These are phyloP conservation scores for Microcaecilia unicolor DNA, from an alignment of 2,797 vertebrate genomes.

Conservation along the genomic window DNA sequence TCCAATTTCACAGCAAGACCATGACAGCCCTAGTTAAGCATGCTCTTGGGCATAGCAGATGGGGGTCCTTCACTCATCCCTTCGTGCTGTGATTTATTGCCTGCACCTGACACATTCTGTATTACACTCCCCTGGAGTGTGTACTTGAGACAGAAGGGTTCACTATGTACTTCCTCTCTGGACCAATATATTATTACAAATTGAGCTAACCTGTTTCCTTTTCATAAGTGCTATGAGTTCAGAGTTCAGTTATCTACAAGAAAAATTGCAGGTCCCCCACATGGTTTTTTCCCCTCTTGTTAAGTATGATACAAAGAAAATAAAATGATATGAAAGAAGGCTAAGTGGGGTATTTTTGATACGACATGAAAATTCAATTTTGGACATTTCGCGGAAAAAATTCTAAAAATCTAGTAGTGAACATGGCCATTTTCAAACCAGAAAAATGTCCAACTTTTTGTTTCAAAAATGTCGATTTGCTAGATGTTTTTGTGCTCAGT, in stretches of 20 bases:
- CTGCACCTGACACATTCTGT: slow-evolving; percentile 37
- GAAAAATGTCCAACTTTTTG: too few relatives aligned
- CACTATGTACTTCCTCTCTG: slow-evolving; percentile 47
- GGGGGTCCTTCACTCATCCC: slow-evolving; percentile 31
- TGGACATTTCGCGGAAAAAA: too few relatives aligned
- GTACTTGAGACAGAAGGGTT: slow-evolving; percentile 46
- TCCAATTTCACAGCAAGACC: slow-evolving; percentile 48
- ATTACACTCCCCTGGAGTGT: slow-evolving; percentile 51
- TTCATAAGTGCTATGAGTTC: slow-evolving; percentile 38
- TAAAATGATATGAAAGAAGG: too few relatives aligned
- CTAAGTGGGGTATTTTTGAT: too few relatives aligned
- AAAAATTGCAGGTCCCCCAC: slow-evolving; percentile 1
- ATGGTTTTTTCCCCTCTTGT: background rate
- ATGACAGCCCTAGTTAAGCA: slow-evolving; percentile 45
- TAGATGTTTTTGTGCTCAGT: too few relatives aligned
- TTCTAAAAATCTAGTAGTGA: too few relatives aligned
- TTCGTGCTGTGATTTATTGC: slow-evolving; percentile 40
- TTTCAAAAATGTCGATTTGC: too few relatives aligned
- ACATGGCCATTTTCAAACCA: too few relatives aligned
- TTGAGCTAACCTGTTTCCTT: slow-evolving; percentile 57
- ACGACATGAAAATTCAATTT: too few relatives aligned
- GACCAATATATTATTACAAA: slow-evolving; percentile 62
- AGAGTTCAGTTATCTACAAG: slow-evolving; percentile 35
- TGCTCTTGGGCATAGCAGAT: slow-evolving; percentile 42
- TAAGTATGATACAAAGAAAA: background rate